A percentile compares a stretch with the other conserved stretches of the same genome.
phyloP scores from a whole-genome alignment of 2,888 invertebrate species.

The Conchocele bisecta region DNA sequence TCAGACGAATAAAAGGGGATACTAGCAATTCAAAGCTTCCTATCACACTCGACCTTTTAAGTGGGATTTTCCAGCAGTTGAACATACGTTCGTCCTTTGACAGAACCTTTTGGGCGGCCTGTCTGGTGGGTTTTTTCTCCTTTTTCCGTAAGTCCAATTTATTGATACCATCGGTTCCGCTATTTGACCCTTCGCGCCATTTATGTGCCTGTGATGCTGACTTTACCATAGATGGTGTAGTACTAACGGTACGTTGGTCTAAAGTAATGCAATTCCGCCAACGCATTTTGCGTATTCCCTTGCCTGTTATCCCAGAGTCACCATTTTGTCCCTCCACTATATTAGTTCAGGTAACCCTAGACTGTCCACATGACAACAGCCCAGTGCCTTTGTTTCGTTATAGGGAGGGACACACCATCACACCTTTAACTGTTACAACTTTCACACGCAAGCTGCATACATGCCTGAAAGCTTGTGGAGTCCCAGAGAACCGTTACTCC shows the following conservation, averaged over 20 bases:
- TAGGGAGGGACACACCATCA: neutral
- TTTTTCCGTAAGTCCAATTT: slow-evolving; percentile 16
- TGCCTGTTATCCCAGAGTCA: slow-evolving; percentile 1
- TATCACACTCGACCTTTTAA: slow-evolving; percentile 3
- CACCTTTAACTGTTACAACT: neutral
- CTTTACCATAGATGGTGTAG: neutral
- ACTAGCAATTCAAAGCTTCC: neutral
- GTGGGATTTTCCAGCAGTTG: neutral
- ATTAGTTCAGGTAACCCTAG: neutral
- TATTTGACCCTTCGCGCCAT: neutral
- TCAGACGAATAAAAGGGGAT: neutral
- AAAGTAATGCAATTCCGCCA: neutral
- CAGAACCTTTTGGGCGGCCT: slow-evolving; percentile 12
- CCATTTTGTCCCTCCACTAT: slow-evolving; percentile 9
- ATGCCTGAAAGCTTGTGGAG: neutral
- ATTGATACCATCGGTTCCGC: neutral
- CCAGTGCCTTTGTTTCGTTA: neutral
- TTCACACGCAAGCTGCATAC: neutral
- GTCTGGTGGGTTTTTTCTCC: slow-evolving; percentile 20
- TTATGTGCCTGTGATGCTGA: neutral
- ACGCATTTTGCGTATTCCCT: neutral
- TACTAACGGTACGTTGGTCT: slow-evolving; percentile 1
- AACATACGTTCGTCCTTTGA: neutral
- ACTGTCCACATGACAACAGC: neutral
- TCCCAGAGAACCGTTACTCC: slow-evolving; percentile 2